Evolutionary conservation across 64 coral and sea anemone genomes (phyloP).

Genomic region (Montipora foliosa): DNA sequence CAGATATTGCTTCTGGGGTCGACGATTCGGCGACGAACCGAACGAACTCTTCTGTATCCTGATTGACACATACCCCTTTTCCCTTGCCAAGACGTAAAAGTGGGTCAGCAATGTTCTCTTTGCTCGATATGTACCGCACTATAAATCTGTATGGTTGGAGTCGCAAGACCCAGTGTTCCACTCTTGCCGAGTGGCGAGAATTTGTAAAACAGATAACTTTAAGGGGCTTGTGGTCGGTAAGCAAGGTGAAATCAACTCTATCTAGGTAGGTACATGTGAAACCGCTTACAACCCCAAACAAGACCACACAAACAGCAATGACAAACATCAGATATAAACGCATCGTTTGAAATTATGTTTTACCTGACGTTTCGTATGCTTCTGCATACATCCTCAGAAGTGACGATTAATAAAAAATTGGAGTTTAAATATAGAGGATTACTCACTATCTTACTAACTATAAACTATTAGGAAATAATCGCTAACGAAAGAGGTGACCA

Average conservation of each 20-base stretch:
- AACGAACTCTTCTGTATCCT: not conserved
- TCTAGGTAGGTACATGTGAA: constrained; percentile 42
- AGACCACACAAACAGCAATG: not conserved
- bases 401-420: no score
- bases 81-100: not conserved
- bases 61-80: no score
- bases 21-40: constrained; percentile 40
- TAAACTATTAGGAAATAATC: no score
- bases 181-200: constrained; percentile 11
- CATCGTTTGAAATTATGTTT: no score
- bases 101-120: constrained; percentile 30
- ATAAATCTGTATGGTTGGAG: constrained; percentile 45
- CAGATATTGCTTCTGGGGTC: constrained; percentile 10
- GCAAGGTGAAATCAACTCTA: constrained; percentile 31
- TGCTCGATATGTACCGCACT: constrained; percentile 6
- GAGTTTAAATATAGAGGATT: no score
- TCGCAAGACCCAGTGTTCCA: constrained; percentile 53
- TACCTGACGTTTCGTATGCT: not conserved
- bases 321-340: no score
- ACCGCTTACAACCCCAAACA: constrained; percentile 35
- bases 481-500: no score
- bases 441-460: no score
- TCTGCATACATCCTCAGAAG: not conserved
- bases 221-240: constrained; percentile 62
- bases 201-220: constrained; percentile 58